Base-by-base conservation (phyloP, 2,797 vertebrate species). In the Vultur gryphus region DNA sequence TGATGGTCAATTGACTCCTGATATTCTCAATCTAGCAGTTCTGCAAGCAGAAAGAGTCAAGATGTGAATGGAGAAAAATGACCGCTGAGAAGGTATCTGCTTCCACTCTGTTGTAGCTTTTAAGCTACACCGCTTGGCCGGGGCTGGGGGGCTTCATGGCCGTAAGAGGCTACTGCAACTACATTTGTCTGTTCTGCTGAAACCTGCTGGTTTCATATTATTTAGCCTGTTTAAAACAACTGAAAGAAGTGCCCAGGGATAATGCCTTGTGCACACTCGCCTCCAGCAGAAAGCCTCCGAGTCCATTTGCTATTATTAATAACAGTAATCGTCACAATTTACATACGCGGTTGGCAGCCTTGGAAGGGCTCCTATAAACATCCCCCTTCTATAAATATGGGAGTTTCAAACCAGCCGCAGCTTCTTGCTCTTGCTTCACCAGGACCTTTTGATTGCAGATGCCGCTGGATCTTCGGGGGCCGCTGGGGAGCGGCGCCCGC, bases 401-500 rank as follows among this genome's bases (percentile, higher is more conserved):
- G 39, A 13, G 35, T 25, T 39, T 35, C 55, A 5, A 39, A 52
- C 65, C 66, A 46, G 29, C 65, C 4, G 2, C 57, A 15, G 52
- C 39, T 14, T 26, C 65, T 59, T 39, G 64, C 28, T 48, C 43
- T 24, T 12, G 16, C 46, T 61, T 44, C 33, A 8, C 25, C 71
- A 15, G 48, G 48, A 35, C 11, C 33, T 39, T 29, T 17, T 7
- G 58, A 29, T 8, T 17, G 29, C 49, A 24, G 80, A 14, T 33
- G 61, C n/a, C 0, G 3, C 51, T 20, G 70, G 46, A 39, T 43
- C 51, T 37, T 8, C 2, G 3, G 69, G 61, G 25, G 16, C 49
- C 1, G 7, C 5, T 20, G 75, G 55, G 41, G 33, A 54, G 35
- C 6, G 1, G 19, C 2, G 5, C 43, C 15, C 2, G 0, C 2